A percentile compares a stretch with the other conserved stretches of the same genome.
These are phyloP conservation scores for Coracias cyanogaster DNA, from an alignment of 2,797 vertebrate genomes.

Conservation along the genomic window DNA sequence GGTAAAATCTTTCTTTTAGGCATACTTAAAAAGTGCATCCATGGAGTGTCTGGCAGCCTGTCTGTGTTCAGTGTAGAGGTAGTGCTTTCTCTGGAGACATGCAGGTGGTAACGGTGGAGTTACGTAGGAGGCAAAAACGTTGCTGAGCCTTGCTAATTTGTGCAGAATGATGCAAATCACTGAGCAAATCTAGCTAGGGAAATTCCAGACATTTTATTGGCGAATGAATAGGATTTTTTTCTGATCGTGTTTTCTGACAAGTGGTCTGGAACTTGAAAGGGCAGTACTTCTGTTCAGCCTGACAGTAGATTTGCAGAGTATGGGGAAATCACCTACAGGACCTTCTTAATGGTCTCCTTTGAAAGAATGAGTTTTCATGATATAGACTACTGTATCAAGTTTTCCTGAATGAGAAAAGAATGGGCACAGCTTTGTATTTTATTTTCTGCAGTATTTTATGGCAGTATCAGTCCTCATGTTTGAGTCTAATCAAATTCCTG, in stretches of 20 bases:
- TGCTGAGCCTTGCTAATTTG: neutral
- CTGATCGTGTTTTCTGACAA: neutral
- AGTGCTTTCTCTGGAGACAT: neutral
- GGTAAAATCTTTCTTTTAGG: neutral
- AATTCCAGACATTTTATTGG: neutral
- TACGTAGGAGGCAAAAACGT: neutral
- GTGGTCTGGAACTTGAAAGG: neutral
- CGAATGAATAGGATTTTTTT: neutral
- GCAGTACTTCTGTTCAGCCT: neutral
- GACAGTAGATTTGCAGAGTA: neutral
- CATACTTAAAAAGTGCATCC: neutral
- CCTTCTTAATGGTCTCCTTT: neutral
- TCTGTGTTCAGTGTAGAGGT: neutral
- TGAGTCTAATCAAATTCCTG: neutral
- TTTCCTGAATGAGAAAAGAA: neutral
- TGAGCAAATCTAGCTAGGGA: neutral
- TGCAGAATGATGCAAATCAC: neutral
- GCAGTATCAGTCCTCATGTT: neutral
- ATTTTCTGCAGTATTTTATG: neutral
- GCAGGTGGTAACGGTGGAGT: neutral
- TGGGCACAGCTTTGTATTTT: neutral
- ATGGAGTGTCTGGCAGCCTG: neutral
- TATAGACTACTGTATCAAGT: neutral
- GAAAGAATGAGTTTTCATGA: neutral
- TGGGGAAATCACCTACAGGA: neutral